These are phyloP conservation scores for Cheilosia pagana DNA, from an alignment of 2,888 invertebrate species.

Conservation along the genomic window DNA sequence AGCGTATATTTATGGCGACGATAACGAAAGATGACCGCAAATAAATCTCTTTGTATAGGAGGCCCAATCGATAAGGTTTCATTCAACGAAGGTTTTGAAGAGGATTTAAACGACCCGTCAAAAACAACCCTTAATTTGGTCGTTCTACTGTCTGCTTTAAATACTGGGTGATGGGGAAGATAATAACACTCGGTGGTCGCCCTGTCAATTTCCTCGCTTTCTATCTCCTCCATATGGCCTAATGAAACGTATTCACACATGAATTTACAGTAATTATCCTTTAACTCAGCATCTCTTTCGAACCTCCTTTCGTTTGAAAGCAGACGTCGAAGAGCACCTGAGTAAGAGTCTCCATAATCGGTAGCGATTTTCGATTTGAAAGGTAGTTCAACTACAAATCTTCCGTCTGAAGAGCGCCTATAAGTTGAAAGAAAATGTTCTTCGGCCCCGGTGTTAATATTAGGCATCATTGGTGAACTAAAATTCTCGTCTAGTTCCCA, in stretches of 20 bases:
- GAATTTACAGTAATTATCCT: no score
- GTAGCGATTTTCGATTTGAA: no score
- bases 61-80: slow-evolving; percentile 55
- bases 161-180: background rate
- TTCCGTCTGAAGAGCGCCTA: background rate
- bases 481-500: background rate
- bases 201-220: background rate
- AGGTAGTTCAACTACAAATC: no score
- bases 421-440: background rate
- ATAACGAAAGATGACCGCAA: no score
- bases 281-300: no score
- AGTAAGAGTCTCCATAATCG: no score
- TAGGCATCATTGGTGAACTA: background rate
- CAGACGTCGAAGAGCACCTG: no score
- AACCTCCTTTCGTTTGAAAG: no score
- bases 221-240: background rate
- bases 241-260: no score
- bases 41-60: slow-evolving; percentile 60
- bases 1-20: no score
- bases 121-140: slow-evolving; percentile 73
- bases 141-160: no score
- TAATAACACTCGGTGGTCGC: background rate
- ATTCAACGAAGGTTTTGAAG: slow-evolving; percentile 54
- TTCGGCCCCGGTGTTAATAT: background rate
- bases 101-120: slow-evolving; percentile 59